Percentiles rank a stretch among this genome's conserved stretches.
These are phyloP conservation scores for Cyanoderma ruficeps DNA, from an alignment of 2,113 vertebrate genomes.

Conservation along the genomic window DNA sequence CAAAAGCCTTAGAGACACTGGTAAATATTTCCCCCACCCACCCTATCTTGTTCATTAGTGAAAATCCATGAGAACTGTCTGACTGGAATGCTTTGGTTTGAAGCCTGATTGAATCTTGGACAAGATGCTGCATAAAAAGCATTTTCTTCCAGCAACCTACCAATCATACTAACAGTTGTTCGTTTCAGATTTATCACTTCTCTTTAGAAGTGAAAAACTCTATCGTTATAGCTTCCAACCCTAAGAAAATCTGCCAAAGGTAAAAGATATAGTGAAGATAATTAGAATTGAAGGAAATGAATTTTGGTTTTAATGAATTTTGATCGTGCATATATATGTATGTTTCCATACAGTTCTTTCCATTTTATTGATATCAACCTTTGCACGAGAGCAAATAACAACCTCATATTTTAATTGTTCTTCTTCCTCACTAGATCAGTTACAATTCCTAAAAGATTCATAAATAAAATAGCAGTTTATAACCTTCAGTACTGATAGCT, in stretches of 20 bases:
- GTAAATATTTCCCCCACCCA: constrained; percentile 63
- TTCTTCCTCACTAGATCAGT: not conserved
- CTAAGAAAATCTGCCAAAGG: constrained; percentile 59
- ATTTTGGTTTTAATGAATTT: constrained; percentile 1
- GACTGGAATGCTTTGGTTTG: constrained; percentile 71
- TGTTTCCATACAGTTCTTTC: not conserved
- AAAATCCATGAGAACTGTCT: constrained; percentile 68
- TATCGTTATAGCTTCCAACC: constrained; percentile 15
- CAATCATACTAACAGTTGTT: constrained; percentile 69
- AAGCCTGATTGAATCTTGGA: constrained; percentile 72
- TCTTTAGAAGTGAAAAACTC: constrained; percentile 58
- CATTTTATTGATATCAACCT: not conserved
- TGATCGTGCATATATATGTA: not conserved
- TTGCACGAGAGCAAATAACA: not conserved
- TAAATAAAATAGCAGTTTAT: constrained; percentile 45
- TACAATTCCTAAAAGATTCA: constrained; percentile 3
- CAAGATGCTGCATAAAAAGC: constrained; percentile 45
- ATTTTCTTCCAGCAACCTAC: constrained; percentile 64
- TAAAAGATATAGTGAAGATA: constrained; percentile 38
- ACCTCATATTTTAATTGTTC: not conserved
- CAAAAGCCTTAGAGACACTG: constrained; percentile 54
- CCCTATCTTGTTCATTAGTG: constrained; percentile 57
- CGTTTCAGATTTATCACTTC: constrained; percentile 71
- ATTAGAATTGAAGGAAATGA: constrained; percentile 20
- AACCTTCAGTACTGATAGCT: not conserved